Base-by-base conservation (phyloP, 2,113 vertebrate species). In the Petrocephalus zakoni region DNA sequence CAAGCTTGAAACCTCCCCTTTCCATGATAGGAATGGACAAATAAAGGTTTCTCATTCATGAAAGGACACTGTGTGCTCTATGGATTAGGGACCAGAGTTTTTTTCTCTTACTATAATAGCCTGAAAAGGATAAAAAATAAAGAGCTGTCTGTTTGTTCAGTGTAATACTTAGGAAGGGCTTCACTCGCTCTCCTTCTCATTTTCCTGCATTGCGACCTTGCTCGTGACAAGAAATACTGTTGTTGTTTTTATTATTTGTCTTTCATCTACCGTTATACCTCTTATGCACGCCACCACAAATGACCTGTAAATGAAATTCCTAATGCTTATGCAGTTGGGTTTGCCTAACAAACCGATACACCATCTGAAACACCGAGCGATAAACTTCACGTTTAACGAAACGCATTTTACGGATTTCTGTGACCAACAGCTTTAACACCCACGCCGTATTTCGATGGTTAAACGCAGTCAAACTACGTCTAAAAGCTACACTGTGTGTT, bases 11-110 rank as follows among this genome's bases (percentile, higher is more conserved):
- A 96, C 95, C 94, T 93, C 90, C 91, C 95, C 95, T 93, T 93
- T 95, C 93, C 89, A 92, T 94, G 92, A 90, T 94, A 95, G 93
- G 93, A 96, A 95, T 95, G 95, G 95, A 95, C 96, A 97, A 97
- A 96, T 96, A 96, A 96, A 95, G 94, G 91, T 94, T 94, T 95
- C 94, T 95, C 91, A 93, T 94, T 94, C 92, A 96, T 96, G 95
- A 96, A 97, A 97, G 95, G 94, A 92, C 90, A 94, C 94, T 94
- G 93, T 96, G 95, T 97, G 93, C 95, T 95, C 95, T 96, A 94
- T 95, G 96, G 96, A 97, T 97, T 98, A 97, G 90, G 91, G 93
- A 81, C 88, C 85, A 46, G 89, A 89, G 90, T 92, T 93, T 93
- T 93, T 92, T 91, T 91, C 86, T 78, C 25, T 88, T 95, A 95